These are phyloP conservation scores for Synanthedon andrenaeformis DNA, from an alignment of 2,888 invertebrate genomes.

Conservation along the genomic window DNA sequence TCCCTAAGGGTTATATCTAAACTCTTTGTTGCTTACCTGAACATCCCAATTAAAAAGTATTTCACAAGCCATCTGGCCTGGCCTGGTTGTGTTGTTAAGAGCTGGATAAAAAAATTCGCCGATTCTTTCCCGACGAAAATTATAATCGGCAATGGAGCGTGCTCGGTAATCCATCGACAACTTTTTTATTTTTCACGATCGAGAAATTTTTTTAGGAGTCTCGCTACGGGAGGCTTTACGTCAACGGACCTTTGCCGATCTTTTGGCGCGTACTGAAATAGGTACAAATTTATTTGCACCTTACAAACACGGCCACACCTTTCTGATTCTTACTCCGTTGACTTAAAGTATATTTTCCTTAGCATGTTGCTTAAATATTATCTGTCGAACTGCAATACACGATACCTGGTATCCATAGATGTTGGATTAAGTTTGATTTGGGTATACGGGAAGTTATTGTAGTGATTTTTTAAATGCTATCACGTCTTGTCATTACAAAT, in stretches of 20 bases:
- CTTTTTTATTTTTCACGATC: conserved; percentile 17
- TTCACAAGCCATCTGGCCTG: conserved; percentile 50
- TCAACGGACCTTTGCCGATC: conserved; percentile 30
- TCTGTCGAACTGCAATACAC: too few species aligned
- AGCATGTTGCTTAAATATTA: too few species aligned
- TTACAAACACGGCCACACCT: not conserved
- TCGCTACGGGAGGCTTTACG: conserved; percentile 22
- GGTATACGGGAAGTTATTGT: not conserved
- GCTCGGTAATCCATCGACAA: conserved; percentile 43
- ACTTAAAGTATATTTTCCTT: too few species aligned
- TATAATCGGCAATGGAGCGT: conserved; percentile 62
- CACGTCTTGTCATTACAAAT: not conserved
- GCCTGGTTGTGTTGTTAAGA: conserved; percentile 22
- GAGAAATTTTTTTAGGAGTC: conserved; percentile 18
- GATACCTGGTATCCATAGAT: not conserved
- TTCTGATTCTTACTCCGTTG: too few species aligned
- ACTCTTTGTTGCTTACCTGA: conserved; percentile 9
- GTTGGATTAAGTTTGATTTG: conserved; percentile 3
- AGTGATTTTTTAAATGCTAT: not conserved
- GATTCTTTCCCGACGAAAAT: conserved; percentile 38
- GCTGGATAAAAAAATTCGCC: conserved; percentile 18
- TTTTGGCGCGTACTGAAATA: conserved; percentile 16
- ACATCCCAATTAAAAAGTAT: conserved; percentile 55
- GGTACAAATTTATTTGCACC: not conserved
- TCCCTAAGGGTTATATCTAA: conserved; percentile 17